Percentiles rank a stretch among this genome's conserved stretches.
These are phyloP conservation scores for Tenthredo mesomela DNA, from an alignment of 2,888 invertebrate genomes.

Conservation along the genomic window DNA sequence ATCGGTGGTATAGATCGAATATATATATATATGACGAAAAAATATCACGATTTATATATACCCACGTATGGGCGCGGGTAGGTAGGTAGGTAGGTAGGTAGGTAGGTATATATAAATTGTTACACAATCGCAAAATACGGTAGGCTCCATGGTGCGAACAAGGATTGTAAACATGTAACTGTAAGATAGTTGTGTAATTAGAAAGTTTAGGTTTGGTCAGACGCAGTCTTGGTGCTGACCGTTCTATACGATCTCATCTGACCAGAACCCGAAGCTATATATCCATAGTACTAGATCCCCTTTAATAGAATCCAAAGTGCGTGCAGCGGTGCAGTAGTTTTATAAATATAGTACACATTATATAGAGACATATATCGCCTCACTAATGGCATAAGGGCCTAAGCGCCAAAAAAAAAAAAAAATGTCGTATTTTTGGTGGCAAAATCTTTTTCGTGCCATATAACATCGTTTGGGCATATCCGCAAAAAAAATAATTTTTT, in stretches of 20 bases:
- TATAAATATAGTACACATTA: background rate
- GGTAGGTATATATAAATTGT: too few species aligned
- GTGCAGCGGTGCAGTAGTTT: conserved; percentile 29
- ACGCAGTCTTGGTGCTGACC: background rate
- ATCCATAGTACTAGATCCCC: background rate
- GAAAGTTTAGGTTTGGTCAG: conserved; percentile 50
- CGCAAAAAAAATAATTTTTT: too few species aligned
- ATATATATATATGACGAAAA: background rate
- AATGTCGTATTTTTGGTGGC: too few species aligned
- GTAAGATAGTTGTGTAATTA: conserved; percentile 50
- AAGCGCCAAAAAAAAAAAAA: too few species aligned
- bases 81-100: too few species aligned
- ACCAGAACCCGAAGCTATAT: conserved; percentile 31
- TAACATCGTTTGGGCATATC: too few species aligned
- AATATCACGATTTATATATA: background rate
- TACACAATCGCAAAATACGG: conserved; percentile 18
- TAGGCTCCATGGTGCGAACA: conserved; percentile 53
- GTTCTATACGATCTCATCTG: conserved; percentile 6
- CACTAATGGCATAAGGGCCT: too few species aligned
- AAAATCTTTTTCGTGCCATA: too few species aligned
- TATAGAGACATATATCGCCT: too few species aligned
- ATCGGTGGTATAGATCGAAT: background rate
- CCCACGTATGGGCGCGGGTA: background rate
- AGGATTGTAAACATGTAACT: conserved; percentile 44
- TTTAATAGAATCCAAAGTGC: conserved; percentile 21